Evolutionary conservation across 1,140 invertebrate genomes (phyloP), one percentile per base, ranked within the genome.

Genomic region (Myzus persicae): DNA sequence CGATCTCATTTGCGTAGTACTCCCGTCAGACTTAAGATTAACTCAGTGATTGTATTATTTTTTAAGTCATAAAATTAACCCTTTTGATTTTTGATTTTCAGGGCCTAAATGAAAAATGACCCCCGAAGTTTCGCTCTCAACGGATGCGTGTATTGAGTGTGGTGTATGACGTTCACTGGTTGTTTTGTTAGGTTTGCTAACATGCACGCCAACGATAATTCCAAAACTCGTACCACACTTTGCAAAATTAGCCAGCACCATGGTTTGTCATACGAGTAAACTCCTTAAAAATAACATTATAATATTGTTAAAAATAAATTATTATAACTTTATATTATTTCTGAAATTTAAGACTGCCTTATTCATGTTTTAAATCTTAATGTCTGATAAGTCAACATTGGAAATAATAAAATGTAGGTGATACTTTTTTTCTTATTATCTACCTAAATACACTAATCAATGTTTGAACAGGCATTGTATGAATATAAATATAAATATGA

Each of bases 181-280:
- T 96, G 96, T 91, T 96, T 96, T n/a, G 96, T 96, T 94, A 96
- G 96, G 94, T 96, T 96, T 26, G 96, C 96, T 95, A 97, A 96
- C 11, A 96, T 95, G 91, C 95, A 96, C 18, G 96, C 96, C 95
- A 96, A 96, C 46, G 95, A 95, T 26, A 96, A 94, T 94, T 96
- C 96, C 31, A 96, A 93, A 38, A 94, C 94, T 85, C 96, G 95
- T 93, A 95, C 96, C 0, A 96, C 46, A 6, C 96, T 96, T 94
- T 96, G 96, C 93, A 96, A 96, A 20, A 95, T 94, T 24, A 96
- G 95, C 96, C 96, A 96, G 0, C 95, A 95, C 95, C 95, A 96
- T 18, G 95, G 95, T 51, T 59, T 67, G 14, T 93, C 76, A 31
- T 85, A 26, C 1, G 91, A 84, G 36, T 93, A 93, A 38, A 84